Evolutionary conservation across 2,797 vertebrate genomes (phyloP).

Genomic region (Neoniphon sammara): DNA sequence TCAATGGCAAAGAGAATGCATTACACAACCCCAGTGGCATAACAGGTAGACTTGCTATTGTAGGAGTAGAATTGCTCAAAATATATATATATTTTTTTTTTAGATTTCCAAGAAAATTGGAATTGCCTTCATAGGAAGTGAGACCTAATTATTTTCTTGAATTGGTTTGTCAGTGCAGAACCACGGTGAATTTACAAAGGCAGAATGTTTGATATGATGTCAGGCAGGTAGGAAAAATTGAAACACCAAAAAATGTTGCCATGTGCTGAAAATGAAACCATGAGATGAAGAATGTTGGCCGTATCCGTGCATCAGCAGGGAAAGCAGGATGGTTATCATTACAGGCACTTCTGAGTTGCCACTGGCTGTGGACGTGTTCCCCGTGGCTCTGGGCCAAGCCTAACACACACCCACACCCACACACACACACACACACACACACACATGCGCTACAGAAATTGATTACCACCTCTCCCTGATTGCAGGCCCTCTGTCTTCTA

Average conservation of each 20-base stretch:
- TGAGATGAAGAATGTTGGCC: conserved; percentile 37
- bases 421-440: conserved; percentile 1
- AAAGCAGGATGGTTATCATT: conserved; percentile 59
- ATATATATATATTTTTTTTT: too few relatives aligned
- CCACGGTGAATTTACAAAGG: background rate
- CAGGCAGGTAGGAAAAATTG: background rate
- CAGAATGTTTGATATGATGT: conserved; percentile 12
- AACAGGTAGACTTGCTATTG: conserved; percentile 19
- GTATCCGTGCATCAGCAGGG: conserved; percentile 39
- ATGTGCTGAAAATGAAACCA: conserved; percentile 30
- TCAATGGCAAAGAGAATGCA: conserved; percentile 28
- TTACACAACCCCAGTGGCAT: conserved; percentile 15
- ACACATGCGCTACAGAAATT: conserved; percentile 74
- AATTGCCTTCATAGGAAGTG: conserved; percentile 1
- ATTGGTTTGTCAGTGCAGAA: conserved; percentile 13
- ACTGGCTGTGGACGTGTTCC: conserved; percentile 56
- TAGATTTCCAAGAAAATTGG: background rate
- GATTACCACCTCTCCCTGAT: conserved; percentile 83
- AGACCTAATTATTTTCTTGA: conserved; percentile 12
- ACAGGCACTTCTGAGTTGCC: conserved; percentile 50
- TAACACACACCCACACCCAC: conserved; percentile 17
- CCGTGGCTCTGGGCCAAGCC: conserved; percentile 60
- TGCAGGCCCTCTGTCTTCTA: conserved; percentile 80
- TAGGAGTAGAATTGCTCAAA: conserved; percentile 14
- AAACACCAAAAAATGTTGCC: too few relatives aligned